Evolutionary conservation across 2,113 vertebrate species (phyloP).

Genomic region (Hippopotamus amphibius): DNA sequence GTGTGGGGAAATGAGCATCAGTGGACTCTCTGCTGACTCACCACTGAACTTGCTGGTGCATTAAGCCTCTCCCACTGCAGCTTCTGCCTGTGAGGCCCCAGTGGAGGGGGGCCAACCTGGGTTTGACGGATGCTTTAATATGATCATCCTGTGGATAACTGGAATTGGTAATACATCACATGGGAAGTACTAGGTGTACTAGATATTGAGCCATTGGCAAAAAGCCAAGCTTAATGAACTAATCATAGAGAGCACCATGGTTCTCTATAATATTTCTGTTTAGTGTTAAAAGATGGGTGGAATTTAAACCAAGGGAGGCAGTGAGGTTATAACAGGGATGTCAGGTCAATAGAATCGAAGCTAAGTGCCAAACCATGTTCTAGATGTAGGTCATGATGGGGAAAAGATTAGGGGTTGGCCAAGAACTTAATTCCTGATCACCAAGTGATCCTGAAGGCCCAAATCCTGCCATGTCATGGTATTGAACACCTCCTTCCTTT

Average conservation of each 20-base stretch:
- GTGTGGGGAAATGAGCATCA: not conserved
- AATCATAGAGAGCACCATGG: not conserved
- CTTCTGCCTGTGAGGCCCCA: not conserved
- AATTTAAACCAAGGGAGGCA: not conserved
- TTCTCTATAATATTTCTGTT: not conserved
- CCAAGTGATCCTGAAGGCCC: not conserved
- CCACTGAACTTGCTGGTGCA: not conserved
- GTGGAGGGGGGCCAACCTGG: not conserved
- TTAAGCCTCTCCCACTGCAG: not conserved
- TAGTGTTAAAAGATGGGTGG: not conserved
- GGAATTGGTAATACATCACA: not conserved
- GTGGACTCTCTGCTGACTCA: not conserved
- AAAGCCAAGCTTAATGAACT: not conserved
- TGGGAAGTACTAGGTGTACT: not conserved
- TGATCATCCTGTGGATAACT: not conserved
- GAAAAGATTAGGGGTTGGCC: not conserved
- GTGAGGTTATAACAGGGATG: not conserved
- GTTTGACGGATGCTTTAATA: not conserved
- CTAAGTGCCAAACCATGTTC: not conserved
- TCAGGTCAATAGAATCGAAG: not conserved
- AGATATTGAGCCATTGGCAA: not conserved
- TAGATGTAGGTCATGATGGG: not conserved
- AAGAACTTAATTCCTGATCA: not conserved
- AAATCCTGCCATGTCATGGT: not conserved
- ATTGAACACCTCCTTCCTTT: not conserved